phyloP scores from a whole-genome alignment of 1,140 invertebrate genomes.

The Plodia interpunctella region DNA sequence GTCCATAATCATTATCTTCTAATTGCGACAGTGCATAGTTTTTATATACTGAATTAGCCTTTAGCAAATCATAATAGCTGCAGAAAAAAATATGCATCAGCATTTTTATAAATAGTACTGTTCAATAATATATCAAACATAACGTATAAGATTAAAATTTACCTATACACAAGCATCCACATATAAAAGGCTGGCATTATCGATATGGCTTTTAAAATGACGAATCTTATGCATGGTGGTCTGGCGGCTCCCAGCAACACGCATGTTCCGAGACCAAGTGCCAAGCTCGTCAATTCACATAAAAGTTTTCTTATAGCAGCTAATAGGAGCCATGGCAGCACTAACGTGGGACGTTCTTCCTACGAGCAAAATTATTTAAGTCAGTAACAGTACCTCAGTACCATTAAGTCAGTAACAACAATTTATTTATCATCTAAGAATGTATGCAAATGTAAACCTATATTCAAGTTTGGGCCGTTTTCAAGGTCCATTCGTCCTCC shows the following conservation, averaged over 20 bases:
- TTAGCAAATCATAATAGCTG: constrained; percentile 62
- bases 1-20: constrained; percentile 44
- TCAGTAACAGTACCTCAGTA: neutral
- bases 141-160: constrained; percentile 2
- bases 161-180: constrained; percentile 63
- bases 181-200: constrained; percentile 63
- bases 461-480: no score
- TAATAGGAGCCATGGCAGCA: constrained; percentile 62
- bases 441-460: no score
- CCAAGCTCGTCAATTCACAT: constrained; percentile 58
- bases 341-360: constrained; percentile 59
- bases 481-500: no score
- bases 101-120: neutral
- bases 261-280: constrained; percentile 59
- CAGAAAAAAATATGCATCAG: constrained; percentile 12
- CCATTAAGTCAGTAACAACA: neutral
- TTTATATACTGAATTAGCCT: constrained; percentile 52
- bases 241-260: constrained; percentile 52
- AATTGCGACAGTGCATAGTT: constrained; percentile 41
- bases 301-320: constrained; percentile 58
- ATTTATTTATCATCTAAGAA: no score
- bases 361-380: constrained; percentile 11
- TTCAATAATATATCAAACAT: neutral
- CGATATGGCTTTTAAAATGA: constrained; percentile 48
- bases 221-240: constrained; percentile 56